Evolutionary conservation across 2,797 vertebrate species (phyloP).

Genomic region (Myotis planiceps): DNA sequence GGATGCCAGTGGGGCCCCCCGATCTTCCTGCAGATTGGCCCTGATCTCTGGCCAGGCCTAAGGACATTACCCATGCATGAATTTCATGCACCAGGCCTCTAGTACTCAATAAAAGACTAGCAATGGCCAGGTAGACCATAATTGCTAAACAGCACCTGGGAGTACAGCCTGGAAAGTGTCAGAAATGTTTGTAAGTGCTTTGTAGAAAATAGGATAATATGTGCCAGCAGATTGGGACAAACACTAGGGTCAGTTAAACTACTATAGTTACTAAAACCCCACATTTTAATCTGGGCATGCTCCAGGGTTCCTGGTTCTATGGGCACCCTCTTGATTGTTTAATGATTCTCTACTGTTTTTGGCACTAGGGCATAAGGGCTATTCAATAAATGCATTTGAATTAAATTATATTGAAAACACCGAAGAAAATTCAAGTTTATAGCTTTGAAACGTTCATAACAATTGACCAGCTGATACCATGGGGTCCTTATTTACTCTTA

Average conservation of each 20-base stretch:
- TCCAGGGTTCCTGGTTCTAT: too few relatives aligned
- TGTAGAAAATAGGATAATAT: background rate
- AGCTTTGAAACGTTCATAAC: background rate
- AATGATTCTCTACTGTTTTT: background rate
- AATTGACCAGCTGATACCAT: background rate
- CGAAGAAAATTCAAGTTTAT: constrained; percentile 2
- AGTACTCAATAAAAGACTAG: background rate
- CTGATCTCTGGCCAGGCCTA: too few relatives aligned
- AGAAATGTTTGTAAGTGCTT: background rate
- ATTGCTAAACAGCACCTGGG: background rate
- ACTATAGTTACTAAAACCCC: fast-evolving
- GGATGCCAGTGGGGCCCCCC: too few relatives aligned
- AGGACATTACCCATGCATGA: too few relatives aligned
- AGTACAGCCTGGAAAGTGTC: background rate
- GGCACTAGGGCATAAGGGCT: background rate
- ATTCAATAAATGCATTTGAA: background rate
- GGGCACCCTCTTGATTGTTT: background rate
- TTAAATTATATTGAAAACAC: constrained; percentile 7
- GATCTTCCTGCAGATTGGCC: too few relatives aligned
- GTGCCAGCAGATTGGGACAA: background rate
- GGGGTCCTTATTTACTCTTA: background rate
- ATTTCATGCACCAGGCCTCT: too few relatives aligned
- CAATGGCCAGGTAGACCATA: background rate
- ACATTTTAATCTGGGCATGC: background rate
- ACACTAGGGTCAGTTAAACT: background rate